Evolutionary conservation across 2,113 vertebrate genomes (phyloP).

Genomic region (Gorsachius goisagi): DNA sequence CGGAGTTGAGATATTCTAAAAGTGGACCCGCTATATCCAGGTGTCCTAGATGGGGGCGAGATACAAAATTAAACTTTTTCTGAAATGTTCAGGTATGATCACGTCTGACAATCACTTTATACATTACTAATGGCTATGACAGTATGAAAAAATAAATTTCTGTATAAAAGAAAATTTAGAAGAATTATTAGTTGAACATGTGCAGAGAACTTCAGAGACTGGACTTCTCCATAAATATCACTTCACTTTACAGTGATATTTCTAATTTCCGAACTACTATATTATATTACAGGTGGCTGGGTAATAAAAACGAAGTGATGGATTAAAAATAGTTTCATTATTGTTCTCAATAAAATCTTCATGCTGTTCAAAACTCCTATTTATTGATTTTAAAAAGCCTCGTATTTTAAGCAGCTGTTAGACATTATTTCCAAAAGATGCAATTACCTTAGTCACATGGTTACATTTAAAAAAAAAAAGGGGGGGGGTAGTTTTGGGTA

Average conservation of each 20-base stretch:
- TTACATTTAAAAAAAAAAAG: background rate
- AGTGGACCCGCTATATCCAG: background rate
- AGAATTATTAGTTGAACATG: background rate
- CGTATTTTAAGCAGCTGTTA: background rate
- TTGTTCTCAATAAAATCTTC: background rate
- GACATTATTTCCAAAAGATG: background rate
- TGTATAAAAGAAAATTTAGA: background rate
- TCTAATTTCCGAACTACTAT: background rate
- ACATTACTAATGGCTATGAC: background rate
- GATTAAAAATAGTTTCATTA: background rate
- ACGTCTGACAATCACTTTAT: background rate
- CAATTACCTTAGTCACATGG: background rate
- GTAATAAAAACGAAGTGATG: background rate
- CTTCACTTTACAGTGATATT: background rate
- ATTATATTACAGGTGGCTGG: background rate
- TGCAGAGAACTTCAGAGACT: background rate
- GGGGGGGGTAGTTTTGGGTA: background rate
- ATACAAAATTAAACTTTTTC: background rate
- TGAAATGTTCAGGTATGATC: background rate
- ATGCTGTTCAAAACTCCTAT: background rate
- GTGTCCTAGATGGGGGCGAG: background rate
- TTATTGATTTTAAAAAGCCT: background rate
- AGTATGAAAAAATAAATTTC: background rate
- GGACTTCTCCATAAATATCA: background rate
- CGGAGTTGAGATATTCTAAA: background rate